These are phyloP conservation scores for Gnathonemus longibarbis DNA, from an alignment of 2,113 vertebrate genomes.

Conservation along the genomic window DNA sequence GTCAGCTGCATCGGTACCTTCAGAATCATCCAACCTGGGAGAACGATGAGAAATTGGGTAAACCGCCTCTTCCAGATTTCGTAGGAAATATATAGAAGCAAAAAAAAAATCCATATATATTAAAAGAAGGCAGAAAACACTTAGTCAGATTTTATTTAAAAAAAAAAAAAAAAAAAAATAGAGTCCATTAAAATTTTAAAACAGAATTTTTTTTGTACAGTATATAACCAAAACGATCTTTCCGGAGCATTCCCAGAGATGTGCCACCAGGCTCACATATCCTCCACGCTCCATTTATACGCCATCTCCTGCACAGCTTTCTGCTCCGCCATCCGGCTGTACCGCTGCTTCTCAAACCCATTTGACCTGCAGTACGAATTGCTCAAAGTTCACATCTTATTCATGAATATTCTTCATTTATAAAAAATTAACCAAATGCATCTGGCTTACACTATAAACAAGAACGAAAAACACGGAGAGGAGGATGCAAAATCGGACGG, in stretches of 20 bases:
- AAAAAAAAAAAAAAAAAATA: neutral
- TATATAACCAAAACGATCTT: neutral
- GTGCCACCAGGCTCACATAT: constrained; percentile 65
- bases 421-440: neutral
- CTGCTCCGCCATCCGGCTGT: constrained; percentile 74
- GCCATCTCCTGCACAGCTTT: constrained; percentile 82
- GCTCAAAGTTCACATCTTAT: neutral
- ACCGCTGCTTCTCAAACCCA: constrained; percentile 88
- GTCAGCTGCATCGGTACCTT: neutral
- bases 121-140: neutral
- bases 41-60: neutral
- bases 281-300: constrained; percentile 97
- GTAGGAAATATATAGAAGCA: neutral
- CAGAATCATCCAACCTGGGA: constrained; percentile 15
- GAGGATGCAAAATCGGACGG: neutral
- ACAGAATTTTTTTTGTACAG: neutral
- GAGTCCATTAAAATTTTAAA: neutral
- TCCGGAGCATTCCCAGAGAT: neutral
- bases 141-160: neutral
- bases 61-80: neutral
- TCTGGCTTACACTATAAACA: neutral
- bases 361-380: constrained; percentile 69
- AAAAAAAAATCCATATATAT: too few species aligned
- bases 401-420: neutral
- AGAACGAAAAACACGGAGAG: neutral